Conservation (phyloP, 2,888 invertebrate genomes). For the Tyria jacobaeae region DNA sequence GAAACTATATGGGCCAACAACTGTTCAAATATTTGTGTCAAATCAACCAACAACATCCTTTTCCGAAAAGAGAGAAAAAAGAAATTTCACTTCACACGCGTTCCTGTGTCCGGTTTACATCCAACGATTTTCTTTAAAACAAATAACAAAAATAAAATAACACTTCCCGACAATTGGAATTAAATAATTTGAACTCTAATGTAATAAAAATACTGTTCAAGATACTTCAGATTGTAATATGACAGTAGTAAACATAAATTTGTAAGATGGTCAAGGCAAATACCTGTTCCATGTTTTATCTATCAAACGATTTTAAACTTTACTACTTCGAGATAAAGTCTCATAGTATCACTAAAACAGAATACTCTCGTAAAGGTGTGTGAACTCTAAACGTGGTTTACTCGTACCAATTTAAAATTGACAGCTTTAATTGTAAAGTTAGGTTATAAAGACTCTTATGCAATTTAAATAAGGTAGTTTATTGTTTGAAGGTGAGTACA, state of each 20-base stretch:
- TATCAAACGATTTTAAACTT: constrained; percentile 50
- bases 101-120: constrained; percentile 81
- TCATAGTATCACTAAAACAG: constrained; percentile 22
- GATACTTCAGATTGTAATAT: constrained; percentile 25
- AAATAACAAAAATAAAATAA: constrained; percentile 48
- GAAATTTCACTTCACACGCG: constrained; percentile 79
- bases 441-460: constrained; percentile 47
- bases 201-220: constrained; percentile 24
- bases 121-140: constrained; percentile 78
- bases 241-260: constrained; percentile 46
- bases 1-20: constrained; percentile 13
- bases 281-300: constrained; percentile 54
- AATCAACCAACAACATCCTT: constrained; percentile 75
- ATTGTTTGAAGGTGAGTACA: constrained; percentile 10
- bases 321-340: constrained; percentile 48
- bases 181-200: constrained; percentile 50
- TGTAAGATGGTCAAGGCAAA: constrained; percentile 59
- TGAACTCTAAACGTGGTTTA: constrained; percentile 61
- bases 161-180: constrained; percentile 6
- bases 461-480: constrained; percentile 8
- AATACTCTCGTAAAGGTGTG: constrained; percentile 53
- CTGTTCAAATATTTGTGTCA: constrained; percentile 71
- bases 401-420: constrained; percentile 50
- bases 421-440: constrained; percentile 21
- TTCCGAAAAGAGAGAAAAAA: constrained; percentile 67